A percentile compares a stretch with the other conserved stretches of the same genome.
These are phyloP conservation scores for Sternotherus odoratus DNA, from an alignment of 2,797 vertebrate genomes.

Conservation along the genomic window DNA sequence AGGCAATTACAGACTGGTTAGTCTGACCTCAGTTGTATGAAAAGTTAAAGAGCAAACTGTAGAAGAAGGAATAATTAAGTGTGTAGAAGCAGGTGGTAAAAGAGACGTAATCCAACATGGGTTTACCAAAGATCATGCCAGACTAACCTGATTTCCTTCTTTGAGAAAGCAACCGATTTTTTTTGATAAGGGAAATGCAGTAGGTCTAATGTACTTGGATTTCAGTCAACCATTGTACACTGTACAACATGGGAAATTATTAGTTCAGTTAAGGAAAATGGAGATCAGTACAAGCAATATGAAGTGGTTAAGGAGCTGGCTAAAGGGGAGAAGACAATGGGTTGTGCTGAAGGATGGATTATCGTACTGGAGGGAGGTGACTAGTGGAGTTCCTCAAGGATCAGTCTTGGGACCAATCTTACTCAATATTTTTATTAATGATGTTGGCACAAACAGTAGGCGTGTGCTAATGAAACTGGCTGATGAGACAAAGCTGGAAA, in stretches of 20 bases:
- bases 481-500: background rate
- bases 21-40: background rate
- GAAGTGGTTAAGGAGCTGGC: background rate
- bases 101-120: background rate
- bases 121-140: background rate
- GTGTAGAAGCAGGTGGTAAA: background rate
- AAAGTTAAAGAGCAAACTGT: constrained; percentile 1
- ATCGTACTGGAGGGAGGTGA: background rate
- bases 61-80: constrained; percentile 4
- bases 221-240: constrained; percentile 20
- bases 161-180: constrained; percentile 51
- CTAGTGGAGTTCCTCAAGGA: background rate
- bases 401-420: background rate
- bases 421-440: background rate
- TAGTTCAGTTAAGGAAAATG: background rate
- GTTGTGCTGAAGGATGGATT: background rate
- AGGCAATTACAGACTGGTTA: too few species aligned
- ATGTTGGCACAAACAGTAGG: background rate
- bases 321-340: background rate
- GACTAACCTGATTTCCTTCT: constrained; percentile 41
- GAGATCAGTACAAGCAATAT: background rate
- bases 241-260: constrained; percentile 22
- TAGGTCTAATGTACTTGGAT: constrained; percentile 33
- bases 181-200: constrained; percentile 50
- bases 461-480: background rate